Conservation (phyloP, 2,888 invertebrate genomes). For the Caenorhabditis drosophilae region DNA sequence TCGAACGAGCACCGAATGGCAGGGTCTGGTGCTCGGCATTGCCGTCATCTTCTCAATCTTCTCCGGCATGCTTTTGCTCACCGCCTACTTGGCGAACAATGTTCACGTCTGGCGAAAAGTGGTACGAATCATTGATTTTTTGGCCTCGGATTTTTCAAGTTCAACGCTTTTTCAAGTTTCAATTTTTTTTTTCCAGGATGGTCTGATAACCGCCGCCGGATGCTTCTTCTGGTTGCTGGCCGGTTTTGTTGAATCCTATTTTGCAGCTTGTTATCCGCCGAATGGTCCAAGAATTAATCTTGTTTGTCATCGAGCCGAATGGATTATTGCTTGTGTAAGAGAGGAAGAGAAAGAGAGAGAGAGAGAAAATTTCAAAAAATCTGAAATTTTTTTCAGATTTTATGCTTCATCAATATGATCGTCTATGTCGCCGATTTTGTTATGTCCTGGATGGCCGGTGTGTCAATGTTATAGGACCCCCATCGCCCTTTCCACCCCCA, state of each 20-base stretch:
- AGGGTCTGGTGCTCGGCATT: slow-evolving; percentile 52
- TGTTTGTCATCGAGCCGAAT: slow-evolving; percentile 63
- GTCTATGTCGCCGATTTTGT: slow-evolving; percentile 60
- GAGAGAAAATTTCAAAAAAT: not conserved
- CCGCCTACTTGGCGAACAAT: slow-evolving; percentile 50
- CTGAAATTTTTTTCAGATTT: slow-evolving; percentile 46
- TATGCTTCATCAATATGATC: slow-evolving; percentile 59
- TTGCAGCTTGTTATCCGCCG: slow-evolving; percentile 66
- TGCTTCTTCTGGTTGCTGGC: slow-evolving; percentile 56
- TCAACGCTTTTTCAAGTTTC: not conserved
- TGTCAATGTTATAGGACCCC: slow-evolving; percentile 51
- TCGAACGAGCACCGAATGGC: slow-evolving; percentile 50
- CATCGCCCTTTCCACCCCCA: not conserved
- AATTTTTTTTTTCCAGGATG: slow-evolving; percentile 48
- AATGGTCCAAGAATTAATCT: slow-evolving; percentile 56
- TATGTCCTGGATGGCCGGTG: slow-evolving; percentile 60
- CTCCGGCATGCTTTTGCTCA: slow-evolving; percentile 51
- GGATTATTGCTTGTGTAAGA: slow-evolving; percentile 57
- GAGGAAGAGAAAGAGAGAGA: no score
- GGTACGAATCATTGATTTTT: slow-evolving; percentile 23
- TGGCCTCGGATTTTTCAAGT: not conserved
- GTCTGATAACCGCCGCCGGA: slow-evolving; percentile 47
- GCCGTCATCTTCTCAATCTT: slow-evolving; percentile 44
- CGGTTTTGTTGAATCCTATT: slow-evolving; percentile 63
- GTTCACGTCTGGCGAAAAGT: slow-evolving; percentile 56